A percentile compares a stretch with the other conserved stretches of the same genome.
Conservation (phyloP, 2,888 invertebrate genomes). For the Glyphotaelius pellucidus region DNA sequence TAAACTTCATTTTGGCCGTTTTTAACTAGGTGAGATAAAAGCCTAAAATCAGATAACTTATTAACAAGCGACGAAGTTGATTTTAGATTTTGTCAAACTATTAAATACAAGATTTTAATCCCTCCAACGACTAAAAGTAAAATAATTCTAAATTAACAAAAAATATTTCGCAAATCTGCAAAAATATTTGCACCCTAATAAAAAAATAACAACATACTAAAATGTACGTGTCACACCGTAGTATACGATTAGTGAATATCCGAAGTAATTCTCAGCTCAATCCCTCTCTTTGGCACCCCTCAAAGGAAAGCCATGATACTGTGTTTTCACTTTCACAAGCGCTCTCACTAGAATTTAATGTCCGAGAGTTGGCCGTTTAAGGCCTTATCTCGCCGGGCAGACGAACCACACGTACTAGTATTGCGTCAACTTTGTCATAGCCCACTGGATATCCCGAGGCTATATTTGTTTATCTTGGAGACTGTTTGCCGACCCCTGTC, state of each 20-base stretch:
- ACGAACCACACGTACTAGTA: slow-evolving; percentile 4
- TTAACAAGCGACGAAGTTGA: not conserved
- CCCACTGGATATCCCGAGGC: not conserved
- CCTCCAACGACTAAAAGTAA: not conserved
- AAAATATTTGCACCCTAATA: not conserved
- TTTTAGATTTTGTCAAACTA: not conserved
- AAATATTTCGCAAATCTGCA: not conserved
- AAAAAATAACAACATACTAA: not conserved
- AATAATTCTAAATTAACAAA: not conserved
- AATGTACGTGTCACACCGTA: not conserved
- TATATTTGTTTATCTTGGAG: slow-evolving; percentile 15
- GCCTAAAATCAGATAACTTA: not conserved
- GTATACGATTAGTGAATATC: not conserved
- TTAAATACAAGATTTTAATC: not conserved
- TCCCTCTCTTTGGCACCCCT: not conserved
- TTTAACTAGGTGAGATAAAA: not conserved
- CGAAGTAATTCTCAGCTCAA: not conserved
- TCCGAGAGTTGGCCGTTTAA: slow-evolving; percentile 6
- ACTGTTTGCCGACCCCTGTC: not conserved
- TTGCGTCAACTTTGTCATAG: slow-evolving; percentile 42
- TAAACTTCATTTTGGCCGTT: no score
- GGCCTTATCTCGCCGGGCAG: slow-evolving; percentile 3
- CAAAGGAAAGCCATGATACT: not conserved
- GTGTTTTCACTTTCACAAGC: not conserved
- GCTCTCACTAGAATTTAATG: slow-evolving; percentile 5